A percentile compares a stretch with the other conserved stretches of the same genome.
phyloP scores from a whole-genome alignment of 2,113 vertebrate genomes.

The Leiothrix lutea region DNA sequence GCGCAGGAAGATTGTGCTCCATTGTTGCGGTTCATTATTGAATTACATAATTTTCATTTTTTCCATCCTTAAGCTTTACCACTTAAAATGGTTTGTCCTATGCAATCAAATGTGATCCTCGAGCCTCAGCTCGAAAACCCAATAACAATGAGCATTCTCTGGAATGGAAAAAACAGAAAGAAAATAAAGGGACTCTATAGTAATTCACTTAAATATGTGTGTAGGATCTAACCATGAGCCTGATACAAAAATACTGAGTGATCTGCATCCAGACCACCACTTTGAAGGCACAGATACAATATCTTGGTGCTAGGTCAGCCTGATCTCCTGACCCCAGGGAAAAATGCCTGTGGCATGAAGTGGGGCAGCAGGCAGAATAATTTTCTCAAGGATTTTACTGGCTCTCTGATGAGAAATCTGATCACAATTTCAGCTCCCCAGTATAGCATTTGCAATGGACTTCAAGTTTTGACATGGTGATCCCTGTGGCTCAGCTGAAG shows the following conservation, averaged over 20 bases:
- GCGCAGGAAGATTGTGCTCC: slow-evolving; percentile 50
- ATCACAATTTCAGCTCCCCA: not conserved
- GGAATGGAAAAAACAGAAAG: slow-evolving; percentile 64
- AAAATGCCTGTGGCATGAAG: not conserved
- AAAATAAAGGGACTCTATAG: slow-evolving; percentile 37
- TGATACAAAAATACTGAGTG: not conserved
- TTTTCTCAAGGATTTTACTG: not conserved
- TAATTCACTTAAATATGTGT: slow-evolving; percentile 63
- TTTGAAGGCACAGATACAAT: not conserved
- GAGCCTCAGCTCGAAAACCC: slow-evolving; percentile 61
- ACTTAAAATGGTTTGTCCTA: slow-evolving; percentile 70
- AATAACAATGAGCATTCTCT: slow-evolving; percentile 55
- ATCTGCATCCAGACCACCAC: not conserved
- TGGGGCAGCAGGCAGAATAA: not conserved
- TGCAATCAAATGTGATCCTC: slow-evolving; percentile 72
- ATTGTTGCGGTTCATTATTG: slow-evolving; percentile 68
- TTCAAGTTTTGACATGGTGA: not conserved
- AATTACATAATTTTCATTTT: slow-evolving; percentile 75
- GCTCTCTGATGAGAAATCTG: not conserved
- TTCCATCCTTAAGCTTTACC: slow-evolving; percentile 68
- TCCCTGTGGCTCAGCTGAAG: not conserved
- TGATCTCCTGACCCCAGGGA: not conserved
- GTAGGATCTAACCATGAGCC: slow-evolving; percentile 45
- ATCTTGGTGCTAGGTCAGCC: not conserved
- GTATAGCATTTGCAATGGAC: not conserved